These are phyloP conservation scores for Heliothis subflexa DNA, from an alignment of 1,140 invertebrate genomes.

Conservation along the genomic window DNA sequence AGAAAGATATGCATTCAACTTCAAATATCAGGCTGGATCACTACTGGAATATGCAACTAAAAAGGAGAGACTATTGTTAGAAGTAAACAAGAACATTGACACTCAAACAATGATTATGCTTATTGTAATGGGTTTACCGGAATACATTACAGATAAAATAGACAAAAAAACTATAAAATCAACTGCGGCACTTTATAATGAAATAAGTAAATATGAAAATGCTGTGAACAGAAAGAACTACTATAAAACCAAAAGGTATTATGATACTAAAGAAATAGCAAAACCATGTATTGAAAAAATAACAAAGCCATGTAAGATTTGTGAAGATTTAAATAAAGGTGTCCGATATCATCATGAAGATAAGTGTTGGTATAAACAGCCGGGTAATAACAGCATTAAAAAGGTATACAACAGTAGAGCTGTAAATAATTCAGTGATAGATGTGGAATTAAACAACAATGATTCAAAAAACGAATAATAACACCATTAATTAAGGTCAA, in stretches of 20 bases:
- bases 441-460: conserved; percentile 19
- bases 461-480: conserved; percentile 1
- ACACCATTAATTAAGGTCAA: conserved; percentile 29
- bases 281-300: neutral
- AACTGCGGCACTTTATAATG: conserved; percentile 54
- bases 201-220: conserved; percentile 58
- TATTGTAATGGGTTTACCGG: conserved; percentile 47
- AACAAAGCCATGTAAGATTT: too few species aligned
- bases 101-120: conserved; percentile 55
- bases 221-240: conserved; percentile 44
- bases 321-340: too few species aligned
- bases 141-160: conserved; percentile 56
- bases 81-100: conserved; percentile 41
- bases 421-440: conserved; percentile 29
- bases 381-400: too few species aligned
- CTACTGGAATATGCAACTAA: conserved; percentile 69
- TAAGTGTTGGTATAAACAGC: too few species aligned
- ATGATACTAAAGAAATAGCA: conserved; percentile 49
- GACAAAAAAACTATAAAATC: conserved; percentile 47
- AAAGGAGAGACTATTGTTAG: conserved; percentile 65
- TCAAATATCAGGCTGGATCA: conserved; percentile 60
- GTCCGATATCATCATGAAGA: too few species aligned
- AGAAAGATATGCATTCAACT: conserved; percentile 65
- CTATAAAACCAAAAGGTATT: conserved; percentile 43
- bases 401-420: too few species aligned